Evolutionary conservation across 1,140 invertebrate genomes (phyloP), one percentile per base, ranked within the genome.

Genomic region (Pomacea maculata): DNA sequence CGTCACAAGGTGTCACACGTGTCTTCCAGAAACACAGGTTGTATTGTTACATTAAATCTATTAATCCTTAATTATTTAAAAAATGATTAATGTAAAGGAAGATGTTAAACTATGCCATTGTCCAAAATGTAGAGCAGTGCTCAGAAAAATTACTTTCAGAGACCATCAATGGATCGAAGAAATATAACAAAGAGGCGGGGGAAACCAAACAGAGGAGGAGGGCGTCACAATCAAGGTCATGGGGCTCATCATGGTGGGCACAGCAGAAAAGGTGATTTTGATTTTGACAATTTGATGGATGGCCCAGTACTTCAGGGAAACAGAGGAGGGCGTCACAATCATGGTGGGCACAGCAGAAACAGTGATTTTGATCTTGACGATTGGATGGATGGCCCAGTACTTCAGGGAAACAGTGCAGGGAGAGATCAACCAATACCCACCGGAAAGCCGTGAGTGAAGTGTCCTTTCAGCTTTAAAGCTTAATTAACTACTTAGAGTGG

Each of bases 131-230:
- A 45, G 25, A 25, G 34, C 34, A 45, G 34, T 45, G 34, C 34
- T 45, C 34, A 45, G 34, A 45, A 45, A 45, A 14, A 61, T 17
- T 61, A 14, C 57, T 61, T 61, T 61, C 15, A 0, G 4, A 1
- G 57, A 61, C 15, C 57, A 14, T 61, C 11, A 4, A 61, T 61
- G 57, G 57, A 61, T 61, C 57, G 57, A 61, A 61, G 55, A 54
- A 29, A 14, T 29, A 57, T 34, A 19, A 12, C 68, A 29, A 67
- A 64, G 34, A 72, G 79, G 75, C 21, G 72, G 71, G 85, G 87
- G 0, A 83, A 82, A 74, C 88, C 88, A 15, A 89, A 89, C 80
- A 71, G 88, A 72, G 88, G 88, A 29, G 88, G 88, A 12, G 88
- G 88, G 29, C 76, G 85, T 21, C 82, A 82, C 21, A 88, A 85